phyloP scores from a whole-genome alignment of 2,797 vertebrate species.

The Geotrypetes seraphini region DNA sequence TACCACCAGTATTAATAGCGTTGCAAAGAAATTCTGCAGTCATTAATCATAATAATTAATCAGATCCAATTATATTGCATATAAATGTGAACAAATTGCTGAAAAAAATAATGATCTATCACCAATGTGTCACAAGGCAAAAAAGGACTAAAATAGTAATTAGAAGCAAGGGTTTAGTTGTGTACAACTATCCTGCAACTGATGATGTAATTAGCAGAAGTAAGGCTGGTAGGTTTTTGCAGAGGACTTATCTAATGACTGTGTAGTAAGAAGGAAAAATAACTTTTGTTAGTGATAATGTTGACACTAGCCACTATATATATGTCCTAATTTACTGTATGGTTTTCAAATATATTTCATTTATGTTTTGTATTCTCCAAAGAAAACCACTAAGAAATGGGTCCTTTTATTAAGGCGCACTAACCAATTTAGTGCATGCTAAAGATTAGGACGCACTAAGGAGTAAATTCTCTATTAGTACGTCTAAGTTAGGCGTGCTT shows the following conservation, averaged over 20 bases:
- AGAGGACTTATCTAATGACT: constrained; percentile 67
- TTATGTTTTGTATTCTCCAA: too few relatives aligned
- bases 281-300: constrained; percentile 16
- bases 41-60: constrained; percentile 99
- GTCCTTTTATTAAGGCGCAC: too few relatives aligned
- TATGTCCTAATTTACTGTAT: too few relatives aligned
- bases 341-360: too few relatives aligned
- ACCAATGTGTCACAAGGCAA: constrained; percentile 85
- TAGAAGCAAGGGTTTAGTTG: constrained; percentile 85
- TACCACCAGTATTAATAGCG: constrained; percentile 84
- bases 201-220: constrained; percentile 89
- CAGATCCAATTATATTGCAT: constrained; percentile 99
- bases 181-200: constrained; percentile 65
- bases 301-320: too few relatives aligned
- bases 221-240: constrained; percentile 64
- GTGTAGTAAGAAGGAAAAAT: constrained; percentile 26
- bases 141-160: constrained; percentile 94
- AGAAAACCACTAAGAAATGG: too few relatives aligned
- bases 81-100: constrained; percentile 99
- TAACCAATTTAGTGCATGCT: too few relatives aligned
- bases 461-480: too few relatives aligned
- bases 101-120: constrained; percentile 99
- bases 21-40: constrained; percentile 74
- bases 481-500: too few relatives aligned
- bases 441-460: too few relatives aligned